These are phyloP conservation scores for Drosophila fulvimacula DNA, from an alignment of 2,888 invertebrate species.

Conservation along the genomic window DNA sequence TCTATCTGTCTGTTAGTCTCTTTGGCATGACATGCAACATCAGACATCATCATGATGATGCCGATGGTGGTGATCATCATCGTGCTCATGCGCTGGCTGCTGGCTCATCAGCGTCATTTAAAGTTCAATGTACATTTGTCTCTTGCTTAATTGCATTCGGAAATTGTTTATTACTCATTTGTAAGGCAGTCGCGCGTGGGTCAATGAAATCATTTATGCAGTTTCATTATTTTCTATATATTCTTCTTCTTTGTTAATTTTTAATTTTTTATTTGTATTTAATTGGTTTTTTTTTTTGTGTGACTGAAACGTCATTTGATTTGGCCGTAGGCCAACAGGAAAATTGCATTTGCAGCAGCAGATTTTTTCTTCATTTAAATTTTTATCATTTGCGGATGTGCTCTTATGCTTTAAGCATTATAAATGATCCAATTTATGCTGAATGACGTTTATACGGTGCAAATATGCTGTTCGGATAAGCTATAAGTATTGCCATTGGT, in stretches of 20 bases:
- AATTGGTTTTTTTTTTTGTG: constrained; percentile 12
- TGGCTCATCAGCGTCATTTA: constrained; percentile 45
- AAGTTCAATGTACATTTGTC: constrained; percentile 74
- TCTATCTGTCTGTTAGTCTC: neutral
- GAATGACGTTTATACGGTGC: constrained; percentile 6
- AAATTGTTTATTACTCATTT: constrained; percentile 74
- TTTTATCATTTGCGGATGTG: constrained; percentile 34
- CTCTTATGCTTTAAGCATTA: neutral
- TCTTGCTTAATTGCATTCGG: constrained; percentile 70
- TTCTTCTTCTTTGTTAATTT: constrained; percentile 8
- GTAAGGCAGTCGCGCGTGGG: constrained; percentile 51
- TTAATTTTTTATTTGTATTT: constrained; percentile 36
- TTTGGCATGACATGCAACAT: constrained; percentile 44
- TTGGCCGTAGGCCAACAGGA: constrained; percentile 39
- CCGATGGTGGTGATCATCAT: constrained; percentile 5
- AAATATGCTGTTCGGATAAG: constrained; percentile 15
- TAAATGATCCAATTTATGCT: neutral
- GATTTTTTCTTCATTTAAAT: constrained; percentile 22
- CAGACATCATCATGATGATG: constrained; percentile 5
- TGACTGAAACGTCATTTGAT: constrained; percentile 36
- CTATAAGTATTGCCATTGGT: neutral
- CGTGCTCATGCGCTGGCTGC: constrained; percentile 28
- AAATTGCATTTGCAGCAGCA: constrained; percentile 35
- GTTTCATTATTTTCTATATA: constrained; percentile 40
- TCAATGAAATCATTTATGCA: constrained; percentile 70